Percentiles rank a stretch among this genome's conserved stretches.
Evolutionary conservation across 2,888 invertebrate species (phyloP).

Genomic region (Metopia argyrocephala): DNA sequence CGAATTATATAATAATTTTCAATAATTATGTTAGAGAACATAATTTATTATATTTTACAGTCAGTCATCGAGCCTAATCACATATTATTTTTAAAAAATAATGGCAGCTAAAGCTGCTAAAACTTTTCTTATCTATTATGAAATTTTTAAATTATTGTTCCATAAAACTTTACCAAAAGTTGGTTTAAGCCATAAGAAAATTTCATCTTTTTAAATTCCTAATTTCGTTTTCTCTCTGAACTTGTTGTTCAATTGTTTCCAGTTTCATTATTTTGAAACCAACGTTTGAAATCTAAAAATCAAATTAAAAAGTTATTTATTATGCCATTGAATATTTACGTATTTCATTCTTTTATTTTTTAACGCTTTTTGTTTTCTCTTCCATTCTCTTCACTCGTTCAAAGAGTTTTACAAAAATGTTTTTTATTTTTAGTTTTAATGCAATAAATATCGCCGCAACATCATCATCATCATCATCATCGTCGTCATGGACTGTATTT

Average conservation of each 20-base stretch:
- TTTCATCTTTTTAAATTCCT: background rate
- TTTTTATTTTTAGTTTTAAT: constrained; percentile 14
- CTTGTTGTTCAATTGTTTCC: background rate
- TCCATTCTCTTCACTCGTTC: background rate
- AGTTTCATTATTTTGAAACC: background rate
- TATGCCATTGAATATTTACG: constrained; percentile 49
- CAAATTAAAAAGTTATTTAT: constrained; percentile 50
- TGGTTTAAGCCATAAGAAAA: too few relatives aligned
- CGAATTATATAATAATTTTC: too few relatives aligned
- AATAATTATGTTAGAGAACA: too few relatives aligned
- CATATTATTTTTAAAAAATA: too few relatives aligned
- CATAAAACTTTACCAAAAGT: too few relatives aligned
- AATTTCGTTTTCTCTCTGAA: background rate
- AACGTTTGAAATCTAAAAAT: constrained; percentile 10
- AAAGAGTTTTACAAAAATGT: constrained; percentile 11
- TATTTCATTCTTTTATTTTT: constrained; percentile 15
- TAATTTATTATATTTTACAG: too few relatives aligned
- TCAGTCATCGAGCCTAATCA: too few relatives aligned
- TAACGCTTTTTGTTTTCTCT: background rate
- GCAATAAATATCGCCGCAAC: constrained; percentile 35
- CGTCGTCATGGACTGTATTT: background rate
- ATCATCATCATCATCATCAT: constrained; percentile 4
- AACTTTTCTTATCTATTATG: too few relatives aligned
- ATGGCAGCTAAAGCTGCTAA: too few relatives aligned
- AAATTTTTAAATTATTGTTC: too few relatives aligned